A percentile compares a stretch with the other conserved stretches of the same genome.
Evolutionary conservation across 2,888 invertebrate genomes (phyloP).

Genomic region (Linhomoeus sp.): DNA sequence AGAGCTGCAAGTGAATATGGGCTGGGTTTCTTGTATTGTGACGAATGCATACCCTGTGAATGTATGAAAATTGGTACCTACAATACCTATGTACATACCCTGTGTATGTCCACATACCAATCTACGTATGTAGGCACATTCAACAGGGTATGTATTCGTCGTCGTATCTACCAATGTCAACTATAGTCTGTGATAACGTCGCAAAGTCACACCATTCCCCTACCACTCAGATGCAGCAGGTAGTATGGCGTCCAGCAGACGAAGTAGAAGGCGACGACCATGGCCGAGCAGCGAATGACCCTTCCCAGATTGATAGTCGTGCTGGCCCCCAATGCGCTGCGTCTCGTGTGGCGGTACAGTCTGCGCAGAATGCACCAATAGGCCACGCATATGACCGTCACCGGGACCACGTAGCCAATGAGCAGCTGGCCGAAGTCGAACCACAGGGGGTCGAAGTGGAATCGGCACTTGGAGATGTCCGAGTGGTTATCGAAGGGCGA

Average conservation of each 20-base stretch:
- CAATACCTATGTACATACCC: too few species aligned
- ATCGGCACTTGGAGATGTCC: not conserved
- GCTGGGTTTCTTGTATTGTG: too few species aligned
- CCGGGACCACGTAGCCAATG: conserved; percentile 17
- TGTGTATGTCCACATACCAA: too few species aligned
- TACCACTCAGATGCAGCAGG: too few species aligned
- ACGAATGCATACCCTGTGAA: too few species aligned
- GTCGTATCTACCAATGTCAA: too few species aligned
- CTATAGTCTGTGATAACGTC: too few species aligned
- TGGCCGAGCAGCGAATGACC: conserved; percentile 21
- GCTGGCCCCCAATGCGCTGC: conserved; percentile 13
- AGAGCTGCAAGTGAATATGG: too few species aligned
- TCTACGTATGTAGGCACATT: too few species aligned
- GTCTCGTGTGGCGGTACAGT: conserved; percentile 10
- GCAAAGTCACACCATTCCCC: too few species aligned
- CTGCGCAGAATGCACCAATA: conserved; percentile 19
- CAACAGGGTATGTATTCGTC: too few species aligned
- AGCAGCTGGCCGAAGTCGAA: conserved; percentile 16
- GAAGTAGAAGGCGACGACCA: conserved; percentile 27
- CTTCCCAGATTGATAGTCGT: conserved; percentile 19
- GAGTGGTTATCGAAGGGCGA: not conserved
- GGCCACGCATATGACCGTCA: conserved; percentile 17
- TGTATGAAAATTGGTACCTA: too few species aligned
- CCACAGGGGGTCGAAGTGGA: not conserved
- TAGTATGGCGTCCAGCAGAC: conserved; percentile 24